Evolutionary conservation across 2,797 vertebrate genomes (phyloP), one percentile per base, ranked within the genome.

Genomic region (Paedocypris micromegethes): DNA sequence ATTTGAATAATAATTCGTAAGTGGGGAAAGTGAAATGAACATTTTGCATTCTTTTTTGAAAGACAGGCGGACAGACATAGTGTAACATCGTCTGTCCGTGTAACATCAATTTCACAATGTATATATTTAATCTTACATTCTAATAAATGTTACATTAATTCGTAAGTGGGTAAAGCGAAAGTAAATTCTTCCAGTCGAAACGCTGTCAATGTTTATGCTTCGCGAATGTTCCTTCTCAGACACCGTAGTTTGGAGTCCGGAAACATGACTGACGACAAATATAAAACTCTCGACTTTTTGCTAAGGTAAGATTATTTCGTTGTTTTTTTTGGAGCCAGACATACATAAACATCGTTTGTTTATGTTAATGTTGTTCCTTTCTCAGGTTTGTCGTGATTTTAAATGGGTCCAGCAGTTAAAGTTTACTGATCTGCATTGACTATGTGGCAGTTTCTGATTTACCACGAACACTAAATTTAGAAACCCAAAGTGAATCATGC

Each of bases 221-320:
- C 8, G 52, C 52, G 1, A 66, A 53, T 78, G 83, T 68, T 66
- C 4, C 66, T 56, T 48, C 2, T 9, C 60, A 7, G 56, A 2
- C 50, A 49, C 87, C 83, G 81, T 88, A 84, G 72, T 71, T 50
- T 0, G 4, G 44, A 80, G 77, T 59, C 75, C 75, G 72, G 64
- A 70, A 75, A 57, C 37, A 63, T 58, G 68, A 42, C 47, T 43
- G 53, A 7, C 8, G 49, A 9, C 51, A 66, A 49, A 55, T 38
- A n/a, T 48, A 58, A 71, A 75, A 67, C 47, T 69, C 60, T 42
- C 7, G 39, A 6, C n/a, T 2, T 23, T 23, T 7, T 44, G 8
- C 70, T 65, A 64, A 51, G 66, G 70, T 76, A 64, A 76, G 57
- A 49, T 8, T n/a, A 6, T 2, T 58, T n/a, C 8, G 3, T 4